These are phyloP conservation scores for Palythoa grandiflora DNA, from an alignment of 92 coral and sea anemone species.

Conservation along the genomic window DNA sequence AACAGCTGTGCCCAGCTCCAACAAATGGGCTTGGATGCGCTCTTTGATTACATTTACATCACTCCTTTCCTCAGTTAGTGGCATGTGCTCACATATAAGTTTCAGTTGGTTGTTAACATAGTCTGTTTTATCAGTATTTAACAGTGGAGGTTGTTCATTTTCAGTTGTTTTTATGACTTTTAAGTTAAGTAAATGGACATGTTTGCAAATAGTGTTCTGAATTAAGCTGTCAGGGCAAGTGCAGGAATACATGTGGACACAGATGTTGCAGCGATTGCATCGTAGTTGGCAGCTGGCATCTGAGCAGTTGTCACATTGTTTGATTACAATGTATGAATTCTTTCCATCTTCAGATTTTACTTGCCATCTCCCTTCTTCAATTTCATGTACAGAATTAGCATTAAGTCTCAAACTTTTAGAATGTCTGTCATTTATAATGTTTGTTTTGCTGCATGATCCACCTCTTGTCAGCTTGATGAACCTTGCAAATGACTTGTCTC, in stretches of 20 bases:
- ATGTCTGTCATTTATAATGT: constrained; percentile 37
- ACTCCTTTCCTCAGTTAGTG: constrained; percentile 21
- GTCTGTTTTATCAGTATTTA: not conserved
- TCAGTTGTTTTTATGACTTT: constrained; percentile 4
- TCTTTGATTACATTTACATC: not conserved
- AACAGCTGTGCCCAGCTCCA: constrained; percentile 22
- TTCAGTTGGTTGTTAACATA: constrained; percentile 34
- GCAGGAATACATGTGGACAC: constrained; percentile 42
- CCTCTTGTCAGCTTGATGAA: constrained; percentile 40
- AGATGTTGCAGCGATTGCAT: constrained; percentile 46
- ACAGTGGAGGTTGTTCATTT: constrained; percentile 20
- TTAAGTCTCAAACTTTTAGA: not conserved
- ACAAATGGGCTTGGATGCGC: constrained; percentile 30
- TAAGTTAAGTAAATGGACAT: constrained; percentile 25
- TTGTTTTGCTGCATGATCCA: not conserved
- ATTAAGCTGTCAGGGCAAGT: constrained; percentile 46
- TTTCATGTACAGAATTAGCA: not conserved
- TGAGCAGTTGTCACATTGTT: constrained; percentile 16
- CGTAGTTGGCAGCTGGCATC: constrained; percentile 43
- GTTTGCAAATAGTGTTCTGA: constrained; percentile 48
- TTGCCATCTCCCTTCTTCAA: constrained; percentile 9
- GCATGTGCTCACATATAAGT: constrained; percentile 28
- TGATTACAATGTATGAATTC: constrained; percentile 6
- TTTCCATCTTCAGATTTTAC: constrained; percentile 49
- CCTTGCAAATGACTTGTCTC: constrained; percentile 40